Conservation (phyloP, 1,140 invertebrate species). For the Oppia nitens region DNA sequence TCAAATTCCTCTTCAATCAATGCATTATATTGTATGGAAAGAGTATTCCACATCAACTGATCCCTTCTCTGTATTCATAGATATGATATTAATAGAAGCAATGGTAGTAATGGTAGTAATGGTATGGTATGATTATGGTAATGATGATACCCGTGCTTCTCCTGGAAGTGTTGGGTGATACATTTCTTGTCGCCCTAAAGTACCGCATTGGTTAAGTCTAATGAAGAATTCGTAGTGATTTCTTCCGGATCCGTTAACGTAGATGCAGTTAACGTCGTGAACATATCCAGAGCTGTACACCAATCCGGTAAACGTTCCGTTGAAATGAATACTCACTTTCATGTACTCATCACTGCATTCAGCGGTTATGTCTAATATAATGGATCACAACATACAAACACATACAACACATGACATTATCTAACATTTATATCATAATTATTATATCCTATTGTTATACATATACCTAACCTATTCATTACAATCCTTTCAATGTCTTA, state of each 20-base stretch:
- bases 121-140: slow-evolving; percentile 19
- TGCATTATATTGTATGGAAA: slow-evolving; percentile 82
- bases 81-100: neutral
- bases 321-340: slow-evolving; percentile 79
- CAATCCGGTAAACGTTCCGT: slow-evolving; percentile 70
- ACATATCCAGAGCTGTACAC: slow-evolving; percentile 83
- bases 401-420: too few relatives aligned
- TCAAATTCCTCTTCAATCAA: slow-evolving; percentile 85
- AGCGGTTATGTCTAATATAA: slow-evolving; percentile 65
- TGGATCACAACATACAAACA: slow-evolving; percentile 13
- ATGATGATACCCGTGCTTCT: slow-evolving; percentile 14
- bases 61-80: slow-evolving; percentile 42
- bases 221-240: slow-evolving; percentile 87
- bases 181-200: slow-evolving; percentile 53
- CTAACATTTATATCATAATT: too few relatives aligned
- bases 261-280: slow-evolving; percentile 83
- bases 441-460: too few relatives aligned
- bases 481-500: too few relatives aligned
- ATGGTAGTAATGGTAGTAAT: neutral
- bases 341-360: slow-evolving; percentile 89
- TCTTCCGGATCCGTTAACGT: slow-evolving; percentile 75
- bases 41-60: slow-evolving; percentile 85
- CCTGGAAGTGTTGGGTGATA: slow-evolving; percentile 17
- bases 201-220: slow-evolving; percentile 75
- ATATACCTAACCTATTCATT: too few relatives aligned